Evolutionary conservation across 2,888 invertebrate genomes (phyloP), one percentile per base, ranked within the genome.

Genomic region (Frankliniella fusca): DNA sequence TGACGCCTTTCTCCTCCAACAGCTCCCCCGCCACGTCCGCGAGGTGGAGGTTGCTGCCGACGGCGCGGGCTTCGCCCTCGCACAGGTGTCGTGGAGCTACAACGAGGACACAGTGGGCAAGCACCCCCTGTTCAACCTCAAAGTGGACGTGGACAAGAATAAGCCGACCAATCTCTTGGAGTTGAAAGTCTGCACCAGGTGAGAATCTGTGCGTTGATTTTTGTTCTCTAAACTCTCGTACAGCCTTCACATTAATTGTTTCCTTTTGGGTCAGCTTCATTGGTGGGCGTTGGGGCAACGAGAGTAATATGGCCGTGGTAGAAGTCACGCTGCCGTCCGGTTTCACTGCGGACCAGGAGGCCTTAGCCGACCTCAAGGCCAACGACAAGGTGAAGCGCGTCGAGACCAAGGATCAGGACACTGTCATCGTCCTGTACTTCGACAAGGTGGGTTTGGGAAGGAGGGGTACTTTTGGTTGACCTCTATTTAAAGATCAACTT

Each of bases 291-390:
- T 91, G 92, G 85, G 91, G 92, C 81, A 92, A 93, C 20, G 91
- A 91, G 84, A 94, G 94, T 83, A 97, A 97, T 84, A 93, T 97
- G 92, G 94, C 95, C 12, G 93, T 97, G 0, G 93, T 97, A 90
- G 96, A 96, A 86, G 93, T 97, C 0, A 93, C 92, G 84, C 89
- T 97, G 83, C 96, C 97, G 0, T 96, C 96, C 0, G 97, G 97
- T n/a, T 97, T 94, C 87, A 91, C 94, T 0, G 94, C 95, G 0
- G 95, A 96, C 85, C 88, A 92, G 84, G 92, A 93, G 85, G 93
- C 92, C 0, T 88, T 95, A 50, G 93, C 92, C 9, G 90, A 90
- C 84, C 88, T 92, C 70, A 89, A 90, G 86, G 88, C 90, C 1
- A 90, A 90, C 0, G 89, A 90, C 85, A 88, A 90, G 84, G 91